Conservation (phyloP, 35 echinoderm and acorn worm species). For the Lytechinus variegatus region DNA sequence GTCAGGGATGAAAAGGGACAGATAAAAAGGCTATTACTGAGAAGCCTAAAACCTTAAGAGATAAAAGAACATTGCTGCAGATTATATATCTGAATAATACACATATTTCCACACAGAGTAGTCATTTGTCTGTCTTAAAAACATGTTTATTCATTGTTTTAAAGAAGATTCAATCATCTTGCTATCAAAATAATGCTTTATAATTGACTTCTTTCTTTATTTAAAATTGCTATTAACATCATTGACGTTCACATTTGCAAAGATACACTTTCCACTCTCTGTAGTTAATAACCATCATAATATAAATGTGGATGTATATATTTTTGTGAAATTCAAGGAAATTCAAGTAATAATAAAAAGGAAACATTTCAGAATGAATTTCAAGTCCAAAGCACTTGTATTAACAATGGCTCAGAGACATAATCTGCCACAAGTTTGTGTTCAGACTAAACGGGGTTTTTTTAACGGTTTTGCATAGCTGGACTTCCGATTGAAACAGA, state of each 20-base stretch:
- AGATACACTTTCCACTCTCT: conserved; percentile 21
- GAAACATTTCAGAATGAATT: conserved; percentile 1
- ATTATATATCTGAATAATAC: background rate
- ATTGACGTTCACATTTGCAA: background rate
- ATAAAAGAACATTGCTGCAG: background rate
- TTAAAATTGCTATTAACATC: conserved; percentile 18
- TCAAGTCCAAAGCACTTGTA: background rate
- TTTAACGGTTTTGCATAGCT: background rate
- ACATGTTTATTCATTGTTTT: conserved; percentile 48
- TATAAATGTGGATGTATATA: background rate
- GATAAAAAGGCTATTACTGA: no score
- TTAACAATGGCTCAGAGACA: background rate
- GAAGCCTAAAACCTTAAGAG: no score
- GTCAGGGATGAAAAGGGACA: no score
- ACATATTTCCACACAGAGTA: background rate
- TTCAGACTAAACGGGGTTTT: background rate
- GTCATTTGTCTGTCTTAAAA: conserved; percentile 34
- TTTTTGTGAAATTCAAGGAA: background rate
- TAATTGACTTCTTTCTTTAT: conserved; percentile 6
- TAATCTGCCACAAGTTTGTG: conserved; percentile 18
- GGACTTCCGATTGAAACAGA: background rate
- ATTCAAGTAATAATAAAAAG: background rate
- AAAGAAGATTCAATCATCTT: conserved; percentile 38
- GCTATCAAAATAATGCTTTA: conserved; percentile 46
- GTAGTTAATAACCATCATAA: conserved; percentile 15